Percentiles rank a stretch among this genome's conserved stretches.
Conservation (phyloP, 2,888 invertebrate species). For the Nomada flava region DNA sequence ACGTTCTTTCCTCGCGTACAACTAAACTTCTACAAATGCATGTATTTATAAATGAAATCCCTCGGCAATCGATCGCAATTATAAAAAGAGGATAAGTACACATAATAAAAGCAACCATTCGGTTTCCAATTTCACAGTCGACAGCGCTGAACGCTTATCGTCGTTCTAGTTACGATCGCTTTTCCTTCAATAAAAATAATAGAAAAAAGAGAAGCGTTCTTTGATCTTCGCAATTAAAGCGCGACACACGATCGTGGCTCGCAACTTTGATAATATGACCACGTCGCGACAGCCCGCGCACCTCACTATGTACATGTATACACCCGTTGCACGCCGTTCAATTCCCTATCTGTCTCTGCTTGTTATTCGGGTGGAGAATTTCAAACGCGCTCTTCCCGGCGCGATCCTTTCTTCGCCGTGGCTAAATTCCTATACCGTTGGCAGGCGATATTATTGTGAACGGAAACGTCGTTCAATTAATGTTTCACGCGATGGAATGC, state of each 20-base stretch:
- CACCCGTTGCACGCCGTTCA: neutral
- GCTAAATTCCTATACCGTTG: neutral
- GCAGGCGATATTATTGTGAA: constrained; percentile 25
- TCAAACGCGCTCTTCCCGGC: constrained; percentile 4
- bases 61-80: constrained; percentile 14
- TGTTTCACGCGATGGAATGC: constrained; percentile 34
- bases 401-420: neutral
- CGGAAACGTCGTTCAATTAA: constrained; percentile 41
- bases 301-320: too few relatives aligned
- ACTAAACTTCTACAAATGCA: neutral
- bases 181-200: constrained; percentile 28
- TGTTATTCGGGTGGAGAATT: constrained; percentile 16
- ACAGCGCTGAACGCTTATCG: neutral
- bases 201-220: constrained; percentile 1
- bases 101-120: neutral
- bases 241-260: neutral
- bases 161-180: constrained; percentile 4
- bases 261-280: constrained; percentile 6
- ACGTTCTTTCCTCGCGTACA: neutral
- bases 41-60: neutral
- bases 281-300: too few relatives aligned
- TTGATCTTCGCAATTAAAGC: constrained; percentile 53
- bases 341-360: neutral
- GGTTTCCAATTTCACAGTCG: neutral
- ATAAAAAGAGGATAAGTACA: neutral